Conservation (phyloP, 1,140 invertebrate genomes). For the Cheumatopsyche charites region DNA sequence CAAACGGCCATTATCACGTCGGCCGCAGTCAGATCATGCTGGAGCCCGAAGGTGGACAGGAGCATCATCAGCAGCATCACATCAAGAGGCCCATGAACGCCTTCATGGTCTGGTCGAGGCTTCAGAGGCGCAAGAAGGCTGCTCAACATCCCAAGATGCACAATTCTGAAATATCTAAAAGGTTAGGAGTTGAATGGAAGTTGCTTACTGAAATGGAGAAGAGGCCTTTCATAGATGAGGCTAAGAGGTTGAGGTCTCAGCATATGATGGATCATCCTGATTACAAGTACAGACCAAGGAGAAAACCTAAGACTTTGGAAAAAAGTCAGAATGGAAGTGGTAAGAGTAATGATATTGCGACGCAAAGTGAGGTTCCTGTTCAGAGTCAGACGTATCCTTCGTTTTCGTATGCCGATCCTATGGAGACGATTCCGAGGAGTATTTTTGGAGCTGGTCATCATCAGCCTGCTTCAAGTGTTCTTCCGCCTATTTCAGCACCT, state of each 20-base stretch:
- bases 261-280: constrained; percentile 79
- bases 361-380: background rate
- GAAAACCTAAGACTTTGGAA: constrained; percentile 63
- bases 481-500: constrained; percentile 24
- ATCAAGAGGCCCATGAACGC: constrained; percentile 74
- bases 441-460: constrained; percentile 30
- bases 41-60: background rate
- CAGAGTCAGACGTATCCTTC: constrained; percentile 36
- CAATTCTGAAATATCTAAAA: constrained; percentile 77
- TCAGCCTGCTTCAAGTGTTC: background rate
- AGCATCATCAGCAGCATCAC: constrained; percentile 53
- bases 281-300: constrained; percentile 73
- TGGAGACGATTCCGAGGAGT: constrained; percentile 39
- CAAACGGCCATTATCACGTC: constrained; percentile 41
- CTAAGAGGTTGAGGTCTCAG: constrained; percentile 71
- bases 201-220: constrained; percentile 70
- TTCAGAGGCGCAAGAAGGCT: constrained; percentile 76
- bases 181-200: constrained; percentile 75
- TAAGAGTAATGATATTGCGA: constrained; percentile 42
- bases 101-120: constrained; percentile 74
- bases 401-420: constrained; percentile 42
- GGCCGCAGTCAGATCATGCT: constrained; percentile 22
- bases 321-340: constrained; percentile 50
- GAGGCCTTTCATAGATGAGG: constrained; percentile 84
- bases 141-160: constrained; percentile 82